Evolutionary conservation across 92 coral and sea anemone species (phyloP).

Genomic region (Phenganax subtilis): DNA sequence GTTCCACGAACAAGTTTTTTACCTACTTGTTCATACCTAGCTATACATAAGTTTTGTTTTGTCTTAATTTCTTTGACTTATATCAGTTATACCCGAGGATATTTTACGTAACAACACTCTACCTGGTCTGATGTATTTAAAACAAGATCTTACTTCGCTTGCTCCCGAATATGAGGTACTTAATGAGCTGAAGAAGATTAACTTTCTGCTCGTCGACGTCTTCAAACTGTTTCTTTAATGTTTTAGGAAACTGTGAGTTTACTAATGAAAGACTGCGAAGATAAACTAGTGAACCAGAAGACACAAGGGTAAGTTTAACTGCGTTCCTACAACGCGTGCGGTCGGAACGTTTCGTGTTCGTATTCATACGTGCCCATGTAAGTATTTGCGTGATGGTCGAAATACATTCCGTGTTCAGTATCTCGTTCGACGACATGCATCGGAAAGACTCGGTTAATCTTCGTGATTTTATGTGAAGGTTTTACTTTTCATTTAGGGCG

Average conservation of each 20-base stretch:
- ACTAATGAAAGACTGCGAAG: conserved; percentile 81
- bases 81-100: conserved; percentile 70
- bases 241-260: conserved; percentile 71
- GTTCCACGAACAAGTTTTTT: neutral
- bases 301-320: conserved; percentile 14
- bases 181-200: neutral
- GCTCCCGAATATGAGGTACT: conserved; percentile 83
- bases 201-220: too few relatives aligned
- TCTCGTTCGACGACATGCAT: too few relatives aligned
- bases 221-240: neutral
- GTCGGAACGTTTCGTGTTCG: neutral
- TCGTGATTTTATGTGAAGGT: neutral
- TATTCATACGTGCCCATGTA: neutral
- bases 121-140: conserved; percentile 87
- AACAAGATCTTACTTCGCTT: conserved; percentile 68
- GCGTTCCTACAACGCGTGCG: neutral
- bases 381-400: neutral
- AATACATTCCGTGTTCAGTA: too few relatives aligned
- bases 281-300: conserved; percentile 66
- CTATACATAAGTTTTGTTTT: neutral
- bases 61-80: conserved; percentile 20
- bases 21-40: neutral
- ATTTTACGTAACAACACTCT: conserved; percentile 72
- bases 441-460: too few relatives aligned
- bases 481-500: conserved; percentile 44